Conservation (phyloP, 1,140 invertebrate species). For the Pseudomyrmex flavicornis region DNA sequence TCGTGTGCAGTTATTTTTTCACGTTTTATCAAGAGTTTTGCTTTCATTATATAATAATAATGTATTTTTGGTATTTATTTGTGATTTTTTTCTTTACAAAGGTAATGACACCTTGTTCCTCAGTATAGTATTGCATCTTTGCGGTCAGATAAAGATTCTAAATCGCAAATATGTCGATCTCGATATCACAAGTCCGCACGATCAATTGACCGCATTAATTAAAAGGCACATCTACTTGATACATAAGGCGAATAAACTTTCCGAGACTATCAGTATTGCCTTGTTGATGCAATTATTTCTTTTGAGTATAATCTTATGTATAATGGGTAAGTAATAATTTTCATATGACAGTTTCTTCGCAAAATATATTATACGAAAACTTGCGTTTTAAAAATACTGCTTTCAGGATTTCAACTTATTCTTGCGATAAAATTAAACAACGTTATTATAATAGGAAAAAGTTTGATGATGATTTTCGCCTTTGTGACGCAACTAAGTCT, state of each 20-base stretch:
- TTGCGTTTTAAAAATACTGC: too few species aligned
- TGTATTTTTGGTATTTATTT: background rate
- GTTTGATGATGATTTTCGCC: background rate
- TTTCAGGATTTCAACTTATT: conserved; percentile 58
- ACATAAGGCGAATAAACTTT: too few species aligned
- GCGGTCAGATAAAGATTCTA: conserved; percentile 57
- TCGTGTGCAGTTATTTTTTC: too few species aligned
- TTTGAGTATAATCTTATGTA: too few species aligned
- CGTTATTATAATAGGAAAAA: conserved; percentile 17
- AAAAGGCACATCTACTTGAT: too few species aligned
- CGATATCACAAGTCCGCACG: too few species aligned
- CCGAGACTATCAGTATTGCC: too few species aligned
- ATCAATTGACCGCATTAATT: too few species aligned
- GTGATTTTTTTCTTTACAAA: conserved; percentile 4
- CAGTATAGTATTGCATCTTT: conserved; percentile 37
- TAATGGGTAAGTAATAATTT: too few species aligned
- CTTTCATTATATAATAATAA: background rate
- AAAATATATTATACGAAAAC: conserved; percentile 8
- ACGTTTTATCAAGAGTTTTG: background rate
- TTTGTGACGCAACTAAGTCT: conserved; percentile 9
- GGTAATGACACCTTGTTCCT: conserved; percentile 50
- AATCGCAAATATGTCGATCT: background rate
- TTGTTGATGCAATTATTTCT: too few species aligned
- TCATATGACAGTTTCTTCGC: background rate
- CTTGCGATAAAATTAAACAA: conserved; percentile 21